Conservation (phyloP, 2,797 vertebrate genomes). For the Sebastes oblongus region DNA sequence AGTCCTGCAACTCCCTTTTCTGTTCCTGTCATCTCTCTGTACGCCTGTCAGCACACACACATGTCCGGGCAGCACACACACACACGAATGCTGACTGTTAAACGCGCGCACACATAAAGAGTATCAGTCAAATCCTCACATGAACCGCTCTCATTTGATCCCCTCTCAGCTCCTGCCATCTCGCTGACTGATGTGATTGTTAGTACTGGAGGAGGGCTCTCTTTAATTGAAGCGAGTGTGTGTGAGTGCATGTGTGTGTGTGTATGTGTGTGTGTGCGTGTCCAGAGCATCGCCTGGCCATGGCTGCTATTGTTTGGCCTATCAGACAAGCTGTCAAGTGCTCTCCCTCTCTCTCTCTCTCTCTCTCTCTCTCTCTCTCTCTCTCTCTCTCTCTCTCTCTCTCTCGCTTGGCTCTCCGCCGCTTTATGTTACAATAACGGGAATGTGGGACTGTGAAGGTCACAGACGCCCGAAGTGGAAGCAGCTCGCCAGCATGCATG, state of each 20-base stretch:
- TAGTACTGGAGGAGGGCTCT: constrained; percentile 74
- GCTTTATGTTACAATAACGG: constrained; percentile 82
- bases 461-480: constrained; percentile 71
- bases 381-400: constrained; percentile 17
- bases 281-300: constrained; percentile 80
- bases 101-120: not conserved
- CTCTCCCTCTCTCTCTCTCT: constrained; percentile 24
- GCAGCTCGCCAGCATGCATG: constrained; percentile 25
- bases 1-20: constrained; percentile 55
- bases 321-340: constrained; percentile 81
- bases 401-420: constrained; percentile 59
- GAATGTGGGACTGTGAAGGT: constrained; percentile 82
- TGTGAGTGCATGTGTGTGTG: constrained; percentile 15
- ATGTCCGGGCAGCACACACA: constrained; percentile 25
- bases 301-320: constrained; percentile 85
- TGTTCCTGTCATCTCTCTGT: constrained; percentile 66
- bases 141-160: constrained; percentile 62
- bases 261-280: constrained; percentile 69
- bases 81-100: not conserved
- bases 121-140: constrained; percentile 66
- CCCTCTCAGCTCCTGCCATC: constrained; percentile 67
- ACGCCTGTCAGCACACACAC: constrained; percentile 65
- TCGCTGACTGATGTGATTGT: constrained; percentile 79
- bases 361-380: constrained; percentile 42
- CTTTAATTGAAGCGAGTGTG: constrained; percentile 80